Evolutionary conservation across 2,888 invertebrate species (phyloP), one percentile per base, ranked within the genome.

Genomic region (Nezara viridula): DNA sequence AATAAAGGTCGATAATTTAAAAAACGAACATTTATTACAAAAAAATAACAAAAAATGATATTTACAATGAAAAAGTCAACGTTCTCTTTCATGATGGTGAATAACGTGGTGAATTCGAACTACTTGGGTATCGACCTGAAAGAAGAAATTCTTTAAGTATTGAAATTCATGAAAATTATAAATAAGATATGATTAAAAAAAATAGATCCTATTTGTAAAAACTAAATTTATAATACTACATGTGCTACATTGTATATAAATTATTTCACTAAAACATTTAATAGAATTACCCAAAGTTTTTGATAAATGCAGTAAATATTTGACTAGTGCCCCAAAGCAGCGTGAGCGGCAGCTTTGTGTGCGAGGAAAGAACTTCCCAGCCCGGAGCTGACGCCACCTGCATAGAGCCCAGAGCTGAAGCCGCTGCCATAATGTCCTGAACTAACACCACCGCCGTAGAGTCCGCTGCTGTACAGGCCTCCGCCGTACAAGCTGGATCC

Each of bases 261-360:
- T n/a, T 24, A 55, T 1, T 55, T 44, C 44, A 7, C 44, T 10
- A 44, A 44, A 44, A 44, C 10, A 44, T 44, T 7, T 44, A 7
- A 44, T 44, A 44, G 44, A 44, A 73, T 73, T 73, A 73, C 66
- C 66, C 37, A 37, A 37, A 6, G 7, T 73, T 37, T 14, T 73
- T 19, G 37, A 37, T 37, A 37, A 73, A 60, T 32, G 27, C 10
- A 9, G 27, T 16, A 60, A 27, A 37, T 37, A 32, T 7, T 19
- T 2, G 66, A 81, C 47, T 50, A 50, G 32, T 86, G 86, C 37
- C 86, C 27, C 10, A 50, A 10, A 37, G 52, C 88, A 47, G 88
- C 88, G n/a, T 88, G 88, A n/a, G 88, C 88, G 12, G 88, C 88
- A 19, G 88, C 88, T 88, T 88, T 88, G 10, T 32, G 27, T 1